phyloP scores from a whole-genome alignment of 2,113 vertebrate genomes.

The Thinocorus orbignyianus region DNA sequence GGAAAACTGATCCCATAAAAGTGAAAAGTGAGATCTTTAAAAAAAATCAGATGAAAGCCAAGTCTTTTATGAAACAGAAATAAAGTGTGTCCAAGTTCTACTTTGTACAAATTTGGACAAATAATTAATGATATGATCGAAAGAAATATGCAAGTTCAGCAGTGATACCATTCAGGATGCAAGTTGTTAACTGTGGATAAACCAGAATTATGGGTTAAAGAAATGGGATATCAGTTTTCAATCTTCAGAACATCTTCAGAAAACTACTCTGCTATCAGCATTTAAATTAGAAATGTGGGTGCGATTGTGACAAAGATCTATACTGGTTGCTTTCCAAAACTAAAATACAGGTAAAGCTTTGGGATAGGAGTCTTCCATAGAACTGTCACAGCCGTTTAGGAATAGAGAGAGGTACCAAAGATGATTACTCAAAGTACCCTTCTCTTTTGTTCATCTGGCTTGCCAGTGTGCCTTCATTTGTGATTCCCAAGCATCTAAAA shows the following conservation, averaged over 20 bases:
- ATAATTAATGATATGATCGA: background rate
- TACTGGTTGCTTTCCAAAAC: background rate
- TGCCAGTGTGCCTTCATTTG: background rate
- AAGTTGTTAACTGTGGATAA: background rate
- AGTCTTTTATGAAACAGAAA: background rate
- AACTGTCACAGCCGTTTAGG: background rate
- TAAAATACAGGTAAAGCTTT: background rate
- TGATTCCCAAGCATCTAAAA: background rate
- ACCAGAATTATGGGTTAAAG: background rate
- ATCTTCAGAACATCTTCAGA: background rate
- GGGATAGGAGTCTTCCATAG: background rate
- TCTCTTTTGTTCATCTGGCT: background rate
- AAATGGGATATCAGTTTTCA: background rate
- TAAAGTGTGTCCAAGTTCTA: background rate
- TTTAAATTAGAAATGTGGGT: background rate
- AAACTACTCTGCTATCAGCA: background rate
- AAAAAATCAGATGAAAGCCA: slow-evolving; percentile 18
- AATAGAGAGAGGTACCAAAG: background rate
- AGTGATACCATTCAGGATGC: background rate
- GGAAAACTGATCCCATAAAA: slow-evolving; percentile 47
- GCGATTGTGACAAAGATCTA: background rate
- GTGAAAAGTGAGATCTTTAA: slow-evolving; percentile 29
- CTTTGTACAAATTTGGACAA: background rate
- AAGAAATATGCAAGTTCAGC: background rate
- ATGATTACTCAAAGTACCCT: background rate